Base-by-base conservation (phyloP, 1,140 invertebrate genomes). In the Trachymyrmex cornetzi region DNA sequence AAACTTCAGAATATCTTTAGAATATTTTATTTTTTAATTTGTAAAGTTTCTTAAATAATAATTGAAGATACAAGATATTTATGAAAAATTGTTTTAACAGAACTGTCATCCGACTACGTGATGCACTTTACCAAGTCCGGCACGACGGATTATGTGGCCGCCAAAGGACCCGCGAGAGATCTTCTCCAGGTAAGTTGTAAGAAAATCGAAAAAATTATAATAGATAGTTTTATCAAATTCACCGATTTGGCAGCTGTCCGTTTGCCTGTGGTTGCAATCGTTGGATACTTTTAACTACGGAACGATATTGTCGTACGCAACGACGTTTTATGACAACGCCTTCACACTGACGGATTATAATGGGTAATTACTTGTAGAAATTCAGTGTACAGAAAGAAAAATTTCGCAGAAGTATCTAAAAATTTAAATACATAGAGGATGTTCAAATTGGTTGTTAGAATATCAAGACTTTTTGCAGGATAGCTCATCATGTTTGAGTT, bases 221-320 rank as follows among this genome's bases (percentile, higher is more conserved):
- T 19, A 24, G 63, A 64, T 61, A 48, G 34, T 48, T 50, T 53
- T 44, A 67, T 16, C 22, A 16, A 61, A 44, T 27, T 38, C 75
- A 38, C 61, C 12, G 22, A 82, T 72, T 93, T 9, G 12, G 84
- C 74, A 97, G 94, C 94, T 97, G 16, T 96, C 96, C 5, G 91
- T 96, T 24, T 97, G 97, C 88, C 95, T 97, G n/a, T 98, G 97
- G 97, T 95, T 98, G 91, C 95, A 96, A 89, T 96, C 96, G 6
- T 90, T 93, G 34, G 97, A 97, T 91, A 95, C 92, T 16, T 95
- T 96, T 44, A 97, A 97, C 93, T 97, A 97, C 91, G 97, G 97
- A n/a, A 97, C 97, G 12, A 95, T 97, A 3, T 95, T 97, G 55
- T 97, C 97, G 0, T 97, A 97, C 89, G 97, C 97, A 34, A 97